Evolutionary conservation across 2,888 invertebrate species (phyloP).

Genomic region (Drosophila ustulata): DNA sequence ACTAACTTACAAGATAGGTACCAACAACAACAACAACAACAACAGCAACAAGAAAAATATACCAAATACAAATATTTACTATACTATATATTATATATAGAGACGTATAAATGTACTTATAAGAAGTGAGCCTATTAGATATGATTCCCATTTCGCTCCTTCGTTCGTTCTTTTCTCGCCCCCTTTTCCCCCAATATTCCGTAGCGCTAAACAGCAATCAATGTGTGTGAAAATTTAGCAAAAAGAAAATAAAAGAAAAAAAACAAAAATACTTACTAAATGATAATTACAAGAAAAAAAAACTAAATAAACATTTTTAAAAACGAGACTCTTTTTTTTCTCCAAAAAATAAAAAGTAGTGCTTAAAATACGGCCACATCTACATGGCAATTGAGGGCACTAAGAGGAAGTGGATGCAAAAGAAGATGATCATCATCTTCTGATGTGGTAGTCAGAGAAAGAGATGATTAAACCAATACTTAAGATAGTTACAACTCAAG

Average conservation of each 20-base stretch:
- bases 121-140: slow-evolving; percentile 33
- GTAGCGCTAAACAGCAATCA: slow-evolving; percentile 64
- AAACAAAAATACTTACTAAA: slow-evolving; percentile 24
- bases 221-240: slow-evolving; percentile 67
- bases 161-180: slow-evolving; percentile 23
- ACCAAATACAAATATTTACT: slow-evolving; percentile 12
- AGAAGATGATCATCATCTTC: slow-evolving; percentile 11
- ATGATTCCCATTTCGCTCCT: not conserved
- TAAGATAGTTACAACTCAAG: slow-evolving; percentile 42
- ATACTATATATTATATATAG: slow-evolving; percentile 14
- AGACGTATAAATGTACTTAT: slow-evolving; percentile 6
- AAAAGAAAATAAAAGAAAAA: slow-evolving; percentile 23
- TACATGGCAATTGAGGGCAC: slow-evolving; percentile 63
- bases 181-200: slow-evolving; percentile 19
- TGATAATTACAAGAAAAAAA: slow-evolving; percentile 18
- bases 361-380: slow-evolving; percentile 65
- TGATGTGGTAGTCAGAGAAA: slow-evolving; percentile 2
- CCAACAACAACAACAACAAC: slow-evolving; percentile 13
- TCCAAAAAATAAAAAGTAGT: slow-evolving; percentile 17
- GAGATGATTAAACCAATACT: slow-evolving; percentile 22
- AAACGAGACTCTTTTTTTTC: slow-evolving; percentile 52
- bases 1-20: slow-evolving; percentile 35
- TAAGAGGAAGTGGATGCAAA: slow-evolving; percentile 5
- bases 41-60: slow-evolving; percentile 13
- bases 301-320: slow-evolving; percentile 40